Evolutionary conservation across 53 echinoderm and acorn worm species (phyloP).

Genomic region (Zoroaster sp.): DNA sequence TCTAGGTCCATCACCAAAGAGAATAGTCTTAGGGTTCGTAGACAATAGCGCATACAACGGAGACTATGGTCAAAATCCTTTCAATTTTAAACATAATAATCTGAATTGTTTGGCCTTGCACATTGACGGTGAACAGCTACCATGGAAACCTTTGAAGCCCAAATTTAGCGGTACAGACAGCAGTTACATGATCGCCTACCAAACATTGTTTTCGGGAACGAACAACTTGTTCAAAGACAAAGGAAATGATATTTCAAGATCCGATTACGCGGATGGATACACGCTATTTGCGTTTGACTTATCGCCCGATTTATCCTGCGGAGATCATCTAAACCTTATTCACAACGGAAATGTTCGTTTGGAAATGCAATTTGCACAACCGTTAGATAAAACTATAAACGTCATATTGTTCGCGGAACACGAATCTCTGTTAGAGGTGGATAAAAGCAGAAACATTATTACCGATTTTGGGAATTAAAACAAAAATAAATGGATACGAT

Average conservation of each 20-base stretch:
- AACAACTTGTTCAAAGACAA: slow-evolving; percentile 54
- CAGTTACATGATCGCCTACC: slow-evolving; percentile 57
- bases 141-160: slow-evolving; percentile 58
- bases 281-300: slow-evolving; percentile 65
- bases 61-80: slow-evolving; percentile 33
- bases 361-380: slow-evolving; percentile 62
- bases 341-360: slow-evolving; percentile 62
- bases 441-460: too few species aligned
- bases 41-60: slow-evolving; percentile 13
- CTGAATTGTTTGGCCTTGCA: slow-evolving; percentile 53
- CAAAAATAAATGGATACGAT: too few species aligned
- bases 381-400: too few species aligned
- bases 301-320: slow-evolving; percentile 60
- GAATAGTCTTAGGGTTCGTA: slow-evolving; percentile 7
- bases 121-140: slow-evolving; percentile 39
- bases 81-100: slow-evolving; percentile 57
- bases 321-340: slow-evolving; percentile 59
- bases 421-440: too few species aligned
- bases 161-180: slow-evolving; percentile 6
- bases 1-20: neutral
- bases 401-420: too few species aligned
- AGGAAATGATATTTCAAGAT: slow-evolving; percentile 59
- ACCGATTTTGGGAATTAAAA: too few species aligned
- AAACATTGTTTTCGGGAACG: slow-evolving; percentile 60
- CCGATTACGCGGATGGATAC: slow-evolving; percentile 64